Conservation (phyloP, 2,113 vertebrate genomes). For the Tachycineta bicolor region DNA sequence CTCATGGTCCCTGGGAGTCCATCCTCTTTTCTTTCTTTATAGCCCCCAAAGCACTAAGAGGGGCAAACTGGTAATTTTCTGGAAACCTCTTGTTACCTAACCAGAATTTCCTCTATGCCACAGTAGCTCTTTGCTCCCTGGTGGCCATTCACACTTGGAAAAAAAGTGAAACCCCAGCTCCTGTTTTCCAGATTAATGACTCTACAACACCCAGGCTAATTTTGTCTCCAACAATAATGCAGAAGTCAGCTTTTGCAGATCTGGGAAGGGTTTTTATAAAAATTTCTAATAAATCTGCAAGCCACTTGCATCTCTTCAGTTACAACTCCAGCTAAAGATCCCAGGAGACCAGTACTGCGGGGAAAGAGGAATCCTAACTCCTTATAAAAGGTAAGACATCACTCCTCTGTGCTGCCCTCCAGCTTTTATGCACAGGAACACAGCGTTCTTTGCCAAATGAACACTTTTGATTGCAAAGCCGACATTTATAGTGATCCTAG, state of each 20-base stretch:
- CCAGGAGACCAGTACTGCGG: background rate
- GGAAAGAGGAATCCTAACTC: background rate
- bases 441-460: background rate
- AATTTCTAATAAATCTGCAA: background rate
- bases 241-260: background rate
- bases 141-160: background rate
- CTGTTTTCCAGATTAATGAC: background rate
- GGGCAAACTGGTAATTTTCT: background rate
- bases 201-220: background rate
- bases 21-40: background rate
- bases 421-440: slow-evolving; percentile 4
- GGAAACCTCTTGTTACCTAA: rapidly evolving
- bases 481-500: slow-evolving; percentile 33
- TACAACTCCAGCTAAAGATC: background rate
- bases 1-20: background rate
- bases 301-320: background rate
- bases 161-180: background rate
- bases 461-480: background rate
- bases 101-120: background rate
- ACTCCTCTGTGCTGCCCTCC: background rate
- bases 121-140: background rate
- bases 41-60: background rate
- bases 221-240: background rate
- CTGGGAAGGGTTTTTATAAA: background rate
- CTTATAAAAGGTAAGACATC: background rate